Percentiles rank a stretch among this genome's conserved stretches.
phyloP scores from a whole-genome alignment of 2,113 vertebrate species.

The Gnathonemus echidnorhynchus region DNA sequence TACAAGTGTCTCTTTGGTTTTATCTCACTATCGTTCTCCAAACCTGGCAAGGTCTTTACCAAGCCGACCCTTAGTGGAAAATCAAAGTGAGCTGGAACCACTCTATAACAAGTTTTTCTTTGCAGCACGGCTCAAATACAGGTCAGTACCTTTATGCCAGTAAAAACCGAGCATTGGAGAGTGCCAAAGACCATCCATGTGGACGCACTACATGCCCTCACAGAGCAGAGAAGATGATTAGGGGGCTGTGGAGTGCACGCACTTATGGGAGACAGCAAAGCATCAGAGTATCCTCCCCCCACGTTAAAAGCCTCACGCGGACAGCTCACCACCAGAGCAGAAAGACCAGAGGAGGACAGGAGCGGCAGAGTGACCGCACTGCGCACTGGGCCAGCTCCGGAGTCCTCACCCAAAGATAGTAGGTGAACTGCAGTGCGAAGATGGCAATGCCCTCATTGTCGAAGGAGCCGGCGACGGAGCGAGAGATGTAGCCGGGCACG shows the following conservation, averaged over 20 bases:
- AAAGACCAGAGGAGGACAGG: not conserved
- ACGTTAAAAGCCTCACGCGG: not conserved
- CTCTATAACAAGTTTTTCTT: not conserved
- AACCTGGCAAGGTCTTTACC: not conserved
- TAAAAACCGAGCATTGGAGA: not conserved
- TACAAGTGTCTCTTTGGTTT: too few relatives aligned
- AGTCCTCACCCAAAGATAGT: slow-evolving; percentile 90
- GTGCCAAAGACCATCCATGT: not conserved
- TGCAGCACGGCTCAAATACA: not conserved
- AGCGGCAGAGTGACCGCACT: not conserved
- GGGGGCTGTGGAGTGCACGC: not conserved
- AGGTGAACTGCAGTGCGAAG: slow-evolving; percentile 98
- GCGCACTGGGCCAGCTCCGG: not conserved
- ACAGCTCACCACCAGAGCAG: not conserved
- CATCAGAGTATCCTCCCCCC: not conserved
- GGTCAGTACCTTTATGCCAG: not conserved
- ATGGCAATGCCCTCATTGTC: slow-evolving; percentile 99
- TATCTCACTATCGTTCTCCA: not conserved
- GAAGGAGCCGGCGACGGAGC: slow-evolving; percentile 95
- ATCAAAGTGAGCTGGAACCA: not conserved
- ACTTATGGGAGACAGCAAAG: not conserved
- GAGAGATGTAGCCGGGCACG: slow-evolving; percentile 96
- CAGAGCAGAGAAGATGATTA: not conserved
- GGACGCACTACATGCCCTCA: not conserved
- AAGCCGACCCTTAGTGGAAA: not conserved